Base-by-base conservation (phyloP, 2,888 invertebrate species). In the Orthonychiurus folsomi region DNA sequence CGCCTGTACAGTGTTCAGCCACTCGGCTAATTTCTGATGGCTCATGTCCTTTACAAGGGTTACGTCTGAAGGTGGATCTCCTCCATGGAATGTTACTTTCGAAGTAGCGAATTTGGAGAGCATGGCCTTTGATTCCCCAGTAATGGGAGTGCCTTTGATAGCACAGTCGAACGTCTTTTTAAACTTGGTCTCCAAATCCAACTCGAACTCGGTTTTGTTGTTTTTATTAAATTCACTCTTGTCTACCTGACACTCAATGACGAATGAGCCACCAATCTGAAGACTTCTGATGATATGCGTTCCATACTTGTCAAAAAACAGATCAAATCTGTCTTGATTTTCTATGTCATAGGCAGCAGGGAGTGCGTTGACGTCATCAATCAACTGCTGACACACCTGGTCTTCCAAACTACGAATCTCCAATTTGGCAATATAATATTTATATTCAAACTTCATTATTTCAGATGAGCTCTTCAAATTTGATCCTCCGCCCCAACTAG, bases 251-350 rank as follows among this genome's bases (percentile, higher is more conserved):
- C 21, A 9, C n/a, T 52, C 52, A 20, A 52, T 52, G n/a, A 21
- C 12, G 9, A 52, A 12, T 20, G 52, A 52, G 5, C 52, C 52
- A 20, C 52, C 52, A 52, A 52, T 21, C 5, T 52, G 20, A 9
- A 52, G 9, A 21, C 5, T 5, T 20, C n/a, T 20, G 20, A 52
- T 52, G 5, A 52, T 9, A 52, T 52, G 52, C 9, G 52, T 52
- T n/a, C 52, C 52, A 23, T 52, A 20, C 9, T 20, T 23, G 5
- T 52, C 52, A 52, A 52, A 52, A 52, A 52, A 52, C n/a, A 52
- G 9, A 12, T 52, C 52, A 23, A 52, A 52, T 23, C n/a, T 52
- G 9, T 52, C 24, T 23, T 3, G 9, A 23, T 23, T 52, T 12
- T 23, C n/a, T 15, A n/a, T n/a, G 5, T 52, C 52, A 20, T 5